Evolutionary conservation across 2,888 invertebrate genomes (phyloP).

Genomic region (Drosophila tripunctata): DNA sequence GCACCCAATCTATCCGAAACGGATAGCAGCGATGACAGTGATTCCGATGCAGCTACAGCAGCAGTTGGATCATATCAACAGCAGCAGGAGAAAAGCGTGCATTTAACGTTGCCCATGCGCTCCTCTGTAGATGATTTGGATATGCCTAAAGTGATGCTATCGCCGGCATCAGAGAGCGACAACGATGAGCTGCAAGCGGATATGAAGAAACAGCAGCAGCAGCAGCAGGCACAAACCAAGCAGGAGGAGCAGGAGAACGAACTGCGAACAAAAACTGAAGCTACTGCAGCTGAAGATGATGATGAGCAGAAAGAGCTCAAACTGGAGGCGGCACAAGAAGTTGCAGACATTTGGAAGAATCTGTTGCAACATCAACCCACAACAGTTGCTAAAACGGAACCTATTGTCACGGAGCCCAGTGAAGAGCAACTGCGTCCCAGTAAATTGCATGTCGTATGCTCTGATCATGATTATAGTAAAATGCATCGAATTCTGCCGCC

Average conservation of each 20-base stretch:
- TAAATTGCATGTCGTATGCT: constrained; percentile 86
- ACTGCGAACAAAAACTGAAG: constrained; percentile 13
- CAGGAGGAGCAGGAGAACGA: constrained; percentile 16
- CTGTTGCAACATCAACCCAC: constrained; percentile 72
- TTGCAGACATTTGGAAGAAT: constrained; percentile 81
- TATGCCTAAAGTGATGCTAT: constrained; percentile 81
- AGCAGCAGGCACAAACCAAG: constrained; percentile 13
- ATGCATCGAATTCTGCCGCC: constrained; percentile 79
- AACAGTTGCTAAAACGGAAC: constrained; percentile 11
- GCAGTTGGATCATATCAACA: constrained; percentile 14
- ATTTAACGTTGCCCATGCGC: constrained; percentile 55
- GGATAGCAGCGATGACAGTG: constrained; percentile 90
- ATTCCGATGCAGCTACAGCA: constrained; percentile 82
- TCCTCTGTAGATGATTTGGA: constrained; percentile 63
- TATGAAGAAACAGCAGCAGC: constrained; percentile 1
- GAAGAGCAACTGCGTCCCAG: constrained; percentile 60
- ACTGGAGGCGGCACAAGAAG: constrained; percentile 39
- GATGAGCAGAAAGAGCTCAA: constrained; percentile 17
- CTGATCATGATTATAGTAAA: constrained; percentile 92
- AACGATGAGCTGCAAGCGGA: constrained; percentile 48
- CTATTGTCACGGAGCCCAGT: constrained; percentile 13
- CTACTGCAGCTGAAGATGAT: constrained; percentile 18
- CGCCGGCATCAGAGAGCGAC: constrained; percentile 80
- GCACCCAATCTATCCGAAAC: constrained; percentile 93
- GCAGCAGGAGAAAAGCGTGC: constrained; percentile 3